Evolutionary conservation across 1,140 invertebrate species (phyloP).

Genomic region (Megathymus violae): DNA sequence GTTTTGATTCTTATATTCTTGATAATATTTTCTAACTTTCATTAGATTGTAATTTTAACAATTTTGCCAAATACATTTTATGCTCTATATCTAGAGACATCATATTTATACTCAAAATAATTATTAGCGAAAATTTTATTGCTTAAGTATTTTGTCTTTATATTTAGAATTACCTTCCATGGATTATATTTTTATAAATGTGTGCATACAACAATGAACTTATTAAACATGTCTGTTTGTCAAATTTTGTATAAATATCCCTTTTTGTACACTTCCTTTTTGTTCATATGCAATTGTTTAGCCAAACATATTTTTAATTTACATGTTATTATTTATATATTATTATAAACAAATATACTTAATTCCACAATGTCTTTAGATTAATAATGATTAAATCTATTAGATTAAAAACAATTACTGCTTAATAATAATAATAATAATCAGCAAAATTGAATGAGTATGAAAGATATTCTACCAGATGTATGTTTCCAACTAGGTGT

Average conservation of each 20-base stretch:
- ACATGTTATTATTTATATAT: not conserved
- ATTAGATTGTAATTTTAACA: slow-evolving; percentile 16
- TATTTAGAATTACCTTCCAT: not conserved
- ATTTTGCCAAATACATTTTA: not conserved
- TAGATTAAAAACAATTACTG: slow-evolving; percentile 1
- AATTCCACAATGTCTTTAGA: not conserved
- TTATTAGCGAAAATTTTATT: slow-evolving; percentile 6
- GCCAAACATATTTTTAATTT: not conserved
- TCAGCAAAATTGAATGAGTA: not conserved
- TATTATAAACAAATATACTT: not conserved
- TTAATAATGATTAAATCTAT: not conserved
- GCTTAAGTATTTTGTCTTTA: slow-evolving; percentile 5
- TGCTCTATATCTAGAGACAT: not conserved
- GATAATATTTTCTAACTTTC: slow-evolving; percentile 1
- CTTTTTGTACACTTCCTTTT: not conserved
- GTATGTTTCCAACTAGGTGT: slow-evolving; percentile 3
- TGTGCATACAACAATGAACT: slow-evolving; percentile 37
- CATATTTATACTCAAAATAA: not conserved
- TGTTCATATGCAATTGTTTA: not conserved
- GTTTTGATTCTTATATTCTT: slow-evolving; percentile 18
- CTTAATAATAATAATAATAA: too few species aligned
- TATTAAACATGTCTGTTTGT: slow-evolving; percentile 40
- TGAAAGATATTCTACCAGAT: not conserved
- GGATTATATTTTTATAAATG: slow-evolving; percentile 29
- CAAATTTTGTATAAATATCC: slow-evolving; percentile 48